Evolutionary conservation across 2,113 vertebrate genomes (phyloP).

Genomic region (human (Homo sapiens)): GRCh38 chr1:120974001-120974500

Average conservation of each 20-base stretch:
- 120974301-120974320: slow-evolving; percentile 83
- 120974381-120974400: slow-evolving; percentile 82
- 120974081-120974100: not conserved
- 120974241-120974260: slow-evolving; percentile 89
- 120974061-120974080: no score
- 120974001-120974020: not conserved
- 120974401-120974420: slow-evolving; percentile 70
- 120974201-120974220: not conserved
- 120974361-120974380: slow-evolving; percentile 85
- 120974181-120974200: not conserved
- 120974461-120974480: not conserved
- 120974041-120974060: not conserved
- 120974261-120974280: slow-evolving; percentile 87
- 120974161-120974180: not conserved
- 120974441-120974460: not conserved
- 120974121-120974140: not conserved
- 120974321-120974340: slow-evolving; percentile 84
- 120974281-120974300: slow-evolving; percentile 85
- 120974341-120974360: slow-evolving; percentile 87
- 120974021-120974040: not conserved
- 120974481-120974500: not conserved
- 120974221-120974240: slow-evolving; percentile 87
- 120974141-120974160: not conserved
- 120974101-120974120: not conserved
- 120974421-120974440: not conserved